Evolutionary conservation across 2,113 vertebrate species (phyloP).

Genomic region (Pangasianodon gigas): DNA sequence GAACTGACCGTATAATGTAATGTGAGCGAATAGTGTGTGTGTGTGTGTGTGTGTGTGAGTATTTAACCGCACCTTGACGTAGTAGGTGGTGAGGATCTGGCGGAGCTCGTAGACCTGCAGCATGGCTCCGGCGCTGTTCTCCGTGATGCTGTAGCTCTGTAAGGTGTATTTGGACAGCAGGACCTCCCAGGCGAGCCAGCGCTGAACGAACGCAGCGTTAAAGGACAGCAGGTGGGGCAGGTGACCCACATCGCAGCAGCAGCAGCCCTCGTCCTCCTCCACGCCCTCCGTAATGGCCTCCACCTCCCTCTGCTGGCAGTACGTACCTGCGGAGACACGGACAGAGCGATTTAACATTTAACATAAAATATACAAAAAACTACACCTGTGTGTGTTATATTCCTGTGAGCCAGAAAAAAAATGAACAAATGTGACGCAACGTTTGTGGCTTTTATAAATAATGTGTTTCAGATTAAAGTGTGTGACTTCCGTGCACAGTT

Average conservation of each 20-base stretch:
- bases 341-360: not conserved
- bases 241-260: slow-evolving; percentile 58
- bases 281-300: slow-evolving; percentile 21
- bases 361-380: not conserved
- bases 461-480: not conserved
- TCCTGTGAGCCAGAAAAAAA: no score
- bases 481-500: no score
- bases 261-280: slow-evolving; percentile 36
- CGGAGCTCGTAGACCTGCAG: slow-evolving; percentile 86
- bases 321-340: not conserved
- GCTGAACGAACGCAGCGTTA: slow-evolving; percentile 84
- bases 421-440: no score
- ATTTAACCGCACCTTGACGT: slow-evolving; percentile 76
- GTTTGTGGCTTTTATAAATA: no score
- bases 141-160: slow-evolving; percentile 86
- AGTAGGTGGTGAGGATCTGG: slow-evolving; percentile 85
- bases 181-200: slow-evolving; percentile 88
- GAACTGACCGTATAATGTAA: not conserved
- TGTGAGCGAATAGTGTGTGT: not conserved
- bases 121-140: slow-evolving; percentile 87
- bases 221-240: slow-evolving; percentile 84
- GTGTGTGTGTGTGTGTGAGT: not conserved
- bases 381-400: not conserved
- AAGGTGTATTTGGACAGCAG: slow-evolving; percentile 85
- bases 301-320: slow-evolving; percentile 27